Evolutionary conservation across 2,888 invertebrate species (phyloP), one percentile per base, ranked within the genome.

Genomic region (Odontocolon sp.): DNA sequence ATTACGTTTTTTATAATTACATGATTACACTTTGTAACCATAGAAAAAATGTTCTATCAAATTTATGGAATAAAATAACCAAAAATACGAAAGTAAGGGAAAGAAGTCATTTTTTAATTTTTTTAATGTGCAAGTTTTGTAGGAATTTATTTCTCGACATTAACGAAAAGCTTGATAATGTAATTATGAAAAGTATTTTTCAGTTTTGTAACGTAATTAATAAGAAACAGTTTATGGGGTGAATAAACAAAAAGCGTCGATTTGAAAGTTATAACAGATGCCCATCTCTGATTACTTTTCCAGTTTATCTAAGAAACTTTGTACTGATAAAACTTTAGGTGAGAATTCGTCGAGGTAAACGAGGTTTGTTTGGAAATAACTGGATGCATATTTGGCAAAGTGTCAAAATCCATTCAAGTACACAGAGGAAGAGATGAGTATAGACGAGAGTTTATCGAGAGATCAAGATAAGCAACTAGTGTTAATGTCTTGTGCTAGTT

Each of bases 401-500:
- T 72, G 57, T 57, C 72, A 66, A 66, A 72, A 57, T 57, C 31
- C 50, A 59, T 14, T 57, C 40, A 14, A 47, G 47, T 8, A 50
- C 21, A 33, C 38, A 8, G 23, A 16, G 28, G 47, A 28, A 56
- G 47, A 42, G 16, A 31, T 40, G 14, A 8, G 3, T 33, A 18
- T 38, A 33, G 64, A 40, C 8, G 66, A 42, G 66, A 21, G 45
- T 57, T 64, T 66, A 66, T 72, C 71, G 47, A 14, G 40, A 57
- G 57, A 72, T 66, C 47, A 26, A 59, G 57, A 72, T 66, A 66
- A n/a, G 57, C 72, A 66, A 72, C 72, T 72, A 66, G 72, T 72
- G 52, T 64, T 64, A 70, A 72, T 64, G 45, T 38, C 56, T 6
- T n/a, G 54, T 61, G 23, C 47, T 18, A 8, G 42, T 11, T n/a